Evolutionary conservation across 2,797 vertebrate species (phyloP), one percentile per base, ranked within the genome.

Genomic region (Danionella dracula): DNA sequence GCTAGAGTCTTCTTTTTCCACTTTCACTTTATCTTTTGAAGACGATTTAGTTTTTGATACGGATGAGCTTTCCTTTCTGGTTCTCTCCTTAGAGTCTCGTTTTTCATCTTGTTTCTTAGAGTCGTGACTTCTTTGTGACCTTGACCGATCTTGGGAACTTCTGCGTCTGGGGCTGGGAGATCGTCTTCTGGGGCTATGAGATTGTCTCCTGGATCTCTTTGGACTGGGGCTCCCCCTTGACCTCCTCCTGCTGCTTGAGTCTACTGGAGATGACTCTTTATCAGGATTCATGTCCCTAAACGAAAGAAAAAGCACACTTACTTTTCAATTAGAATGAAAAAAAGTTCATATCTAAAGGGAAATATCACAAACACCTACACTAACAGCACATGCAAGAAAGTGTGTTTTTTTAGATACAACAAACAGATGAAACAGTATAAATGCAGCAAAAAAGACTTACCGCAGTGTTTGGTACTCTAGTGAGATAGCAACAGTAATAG

Each of bases 401-500:
- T 1, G 8, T 27, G 11, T 20, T 12, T 44, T 9, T 1, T n/a
- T n/a, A n/a, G n/a, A n/a, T n/a, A n/a, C n/a, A n/a, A 42, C 4
- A 55, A 56, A 72, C 1, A 19, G 13, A 13, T n/a, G n/a, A 40
- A 16, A 62, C 17, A 15, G n/a, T n/a, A n/a, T n/a, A n/a, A n/a
- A n/a, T n/a, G n/a, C n/a, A 42, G 16, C 8, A 29, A 9, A 64
- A 53, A 4, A 5, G 2, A 7, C 38, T 84, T 81, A 86, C 89
- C 64, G 61, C n/a, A 90, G 79, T 12, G 63, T 82, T 15, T 76
- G 83, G 80, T 85, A 84, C 27, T 89, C 85, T 37, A 50, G 57
- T 4, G 87, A 88, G 70, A 82, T 87, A 46, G 75, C 54, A 6
- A 90, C 85, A 10, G 57, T 67, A 64, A 89, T 70, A n/a, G 19